Conservation (phyloP, 2,888 invertebrate genomes). For the Cyclophora punctaria region DNA sequence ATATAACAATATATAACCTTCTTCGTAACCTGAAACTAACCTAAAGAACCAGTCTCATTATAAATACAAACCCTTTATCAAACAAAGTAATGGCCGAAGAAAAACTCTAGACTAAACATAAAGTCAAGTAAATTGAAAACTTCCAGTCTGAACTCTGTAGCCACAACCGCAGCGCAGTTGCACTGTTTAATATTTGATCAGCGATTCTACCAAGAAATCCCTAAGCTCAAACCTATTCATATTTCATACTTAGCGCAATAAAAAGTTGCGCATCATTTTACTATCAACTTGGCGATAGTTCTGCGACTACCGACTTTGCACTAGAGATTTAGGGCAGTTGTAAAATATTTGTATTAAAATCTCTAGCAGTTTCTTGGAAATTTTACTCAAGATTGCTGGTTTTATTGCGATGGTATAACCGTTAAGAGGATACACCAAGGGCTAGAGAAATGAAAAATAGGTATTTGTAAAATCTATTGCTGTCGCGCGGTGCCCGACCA, state of each 20-base stretch:
- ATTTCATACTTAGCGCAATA: conserved; percentile 13
- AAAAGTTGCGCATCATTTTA: conserved; percentile 3
- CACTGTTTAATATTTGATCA: conserved; percentile 28
- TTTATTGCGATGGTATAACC: too few species aligned
- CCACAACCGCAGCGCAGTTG: conserved; percentile 4
- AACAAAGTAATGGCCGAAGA: too few species aligned
- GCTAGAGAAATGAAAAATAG: too few species aligned
- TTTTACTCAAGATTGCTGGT: conserved; percentile 1
- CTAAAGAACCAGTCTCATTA: too few species aligned
- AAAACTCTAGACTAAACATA: too few species aligned
- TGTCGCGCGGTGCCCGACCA: too few species aligned
- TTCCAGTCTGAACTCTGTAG: not conserved
- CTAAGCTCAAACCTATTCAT: conserved; percentile 6
- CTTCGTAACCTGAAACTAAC: too few species aligned
- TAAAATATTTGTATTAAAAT: conserved; percentile 16
- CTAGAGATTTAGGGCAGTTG: conserved; percentile 4
- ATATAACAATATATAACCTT: too few species aligned
- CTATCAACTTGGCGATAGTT: not conserved
- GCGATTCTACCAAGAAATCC: conserved; percentile 16
- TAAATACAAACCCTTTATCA: too few species aligned
- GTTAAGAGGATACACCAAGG: too few species aligned
- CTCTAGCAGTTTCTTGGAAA: conserved; percentile 1
- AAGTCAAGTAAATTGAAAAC: not conserved
- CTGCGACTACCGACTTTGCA: not conserved
- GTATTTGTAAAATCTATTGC: too few species aligned